phyloP scores from a whole-genome alignment of 1,140 invertebrate genomes.

The Lepidurus apus region DNA sequence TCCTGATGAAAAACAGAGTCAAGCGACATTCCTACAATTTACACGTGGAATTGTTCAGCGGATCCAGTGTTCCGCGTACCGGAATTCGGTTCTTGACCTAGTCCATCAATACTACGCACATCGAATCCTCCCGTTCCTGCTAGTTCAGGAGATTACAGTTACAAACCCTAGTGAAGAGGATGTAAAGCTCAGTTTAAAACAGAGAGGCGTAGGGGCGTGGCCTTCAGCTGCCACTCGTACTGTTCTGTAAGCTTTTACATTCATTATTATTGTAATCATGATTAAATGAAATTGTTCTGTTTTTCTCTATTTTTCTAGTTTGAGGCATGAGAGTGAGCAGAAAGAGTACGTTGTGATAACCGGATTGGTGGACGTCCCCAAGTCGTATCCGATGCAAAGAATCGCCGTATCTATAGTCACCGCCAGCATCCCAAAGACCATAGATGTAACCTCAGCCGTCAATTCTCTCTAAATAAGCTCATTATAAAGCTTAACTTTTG shows the following conservation, averaged over 20 bases:
- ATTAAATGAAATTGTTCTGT: slow-evolving; percentile 39
- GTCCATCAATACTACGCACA: slow-evolving; percentile 71
- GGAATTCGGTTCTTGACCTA: slow-evolving; percentile 57
- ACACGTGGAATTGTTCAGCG: slow-evolving; percentile 57
- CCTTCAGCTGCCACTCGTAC: slow-evolving; percentile 34
- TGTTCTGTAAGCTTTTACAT: slow-evolving; percentile 37
- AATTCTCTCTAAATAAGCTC: background rate
- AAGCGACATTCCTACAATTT: slow-evolving; percentile 56
- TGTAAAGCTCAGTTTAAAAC: slow-evolving; percentile 34
- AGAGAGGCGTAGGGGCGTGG: slow-evolving; percentile 42
- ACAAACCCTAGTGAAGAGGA: slow-evolving; percentile 57
- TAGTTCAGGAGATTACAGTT: slow-evolving; percentile 73
- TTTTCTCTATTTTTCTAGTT: slow-evolving; percentile 42
- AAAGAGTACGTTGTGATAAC: slow-evolving; percentile 43
- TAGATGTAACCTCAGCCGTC: background rate
- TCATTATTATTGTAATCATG: slow-evolving; percentile 37
- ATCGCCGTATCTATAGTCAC: slow-evolving; percentile 31
- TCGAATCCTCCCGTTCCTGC: slow-evolving; percentile 63
- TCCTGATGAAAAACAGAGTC: slow-evolving; percentile 47
- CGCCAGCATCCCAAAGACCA: slow-evolving; percentile 11
- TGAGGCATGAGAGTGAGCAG: slow-evolving; percentile 52
- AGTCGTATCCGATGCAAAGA: slow-evolving; percentile 34
- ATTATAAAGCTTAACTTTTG: background rate
- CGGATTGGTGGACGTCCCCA: slow-evolving; percentile 30
- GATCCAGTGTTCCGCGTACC: slow-evolving; percentile 55